Percentiles rank a stretch among this genome's conserved stretches.
Evolutionary conservation across 2,888 invertebrate genomes (phyloP).

Genomic region (Dexiosoma caninum): DNA sequence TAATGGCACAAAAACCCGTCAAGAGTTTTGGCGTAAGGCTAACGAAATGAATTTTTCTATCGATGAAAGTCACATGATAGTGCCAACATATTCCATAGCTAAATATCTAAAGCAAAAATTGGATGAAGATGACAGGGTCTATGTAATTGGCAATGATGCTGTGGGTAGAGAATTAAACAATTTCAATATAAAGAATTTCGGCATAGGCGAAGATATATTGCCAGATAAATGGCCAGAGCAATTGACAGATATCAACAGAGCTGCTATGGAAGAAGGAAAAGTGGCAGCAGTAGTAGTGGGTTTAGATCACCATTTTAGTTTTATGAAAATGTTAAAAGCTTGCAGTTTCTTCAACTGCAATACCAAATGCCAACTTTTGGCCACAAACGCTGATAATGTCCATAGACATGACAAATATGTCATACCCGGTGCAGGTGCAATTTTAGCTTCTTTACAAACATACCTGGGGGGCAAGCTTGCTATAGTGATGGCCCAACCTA

Average conservation of each 20-base stretch:
- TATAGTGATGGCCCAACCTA: conserved; percentile 94
- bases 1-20: conserved; percentile 90
- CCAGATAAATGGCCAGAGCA: conserved; percentile 77
- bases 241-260: conserved; percentile 78
- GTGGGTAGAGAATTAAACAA: conserved; percentile 88
- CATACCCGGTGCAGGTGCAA: conserved; percentile 89
- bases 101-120: conserved; percentile 86
- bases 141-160: conserved; percentile 88
- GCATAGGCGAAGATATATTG: conserved; percentile 86
- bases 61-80: conserved; percentile 85
- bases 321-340: conserved; percentile 93
- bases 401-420: conserved; percentile 86
- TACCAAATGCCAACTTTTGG: conserved; percentile 88
- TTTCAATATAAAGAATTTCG: conserved; percentile 85
- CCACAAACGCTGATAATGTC: conserved; percentile 94
- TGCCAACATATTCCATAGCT: conserved; percentile 87
- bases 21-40: conserved; percentile 87
- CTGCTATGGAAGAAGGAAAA: conserved; percentile 79
- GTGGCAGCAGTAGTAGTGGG: conserved; percentile 96
- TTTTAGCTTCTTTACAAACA: conserved; percentile 90
- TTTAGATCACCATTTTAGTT: conserved; percentile 94
- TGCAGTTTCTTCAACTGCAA: conserved; percentile 87
- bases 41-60: conserved; percentile 85
- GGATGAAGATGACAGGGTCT: conserved; percentile 82
- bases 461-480: conserved; percentile 88